Evolutionary conservation across 92 coral and sea anemone genomes (phyloP).

Genomic region (Epizoanthus illoricatus): DNA sequence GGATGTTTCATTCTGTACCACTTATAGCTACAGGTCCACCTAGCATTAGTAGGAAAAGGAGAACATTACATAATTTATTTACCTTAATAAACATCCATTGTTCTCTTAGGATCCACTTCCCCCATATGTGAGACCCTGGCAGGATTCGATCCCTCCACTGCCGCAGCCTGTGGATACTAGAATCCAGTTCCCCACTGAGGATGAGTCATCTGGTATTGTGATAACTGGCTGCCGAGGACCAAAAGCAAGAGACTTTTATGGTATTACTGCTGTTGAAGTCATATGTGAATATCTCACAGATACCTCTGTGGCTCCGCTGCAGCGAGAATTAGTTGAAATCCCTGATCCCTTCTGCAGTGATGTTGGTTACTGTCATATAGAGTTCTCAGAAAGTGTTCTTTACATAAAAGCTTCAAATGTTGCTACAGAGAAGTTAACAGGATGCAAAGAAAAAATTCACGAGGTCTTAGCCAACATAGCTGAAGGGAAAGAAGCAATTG

Average conservation of each 20-base stretch:
- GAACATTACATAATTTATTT: too few species aligned
- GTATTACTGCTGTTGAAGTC: conserved; percentile 66
- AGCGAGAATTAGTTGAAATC: conserved; percentile 83
- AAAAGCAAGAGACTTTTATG: conserved; percentile 63
- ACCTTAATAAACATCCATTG: too few species aligned
- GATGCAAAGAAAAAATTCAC: conserved; percentile 70
- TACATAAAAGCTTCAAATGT: conserved; percentile 84
- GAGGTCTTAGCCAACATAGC: conserved; percentile 72
- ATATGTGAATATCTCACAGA: conserved; percentile 88
- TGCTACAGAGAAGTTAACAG: conserved; percentile 71
- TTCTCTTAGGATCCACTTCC: conserved; percentile 63
- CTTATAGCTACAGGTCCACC: too few species aligned
- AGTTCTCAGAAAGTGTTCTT: conserved; percentile 73
- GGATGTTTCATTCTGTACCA: too few species aligned
- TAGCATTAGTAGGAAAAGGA: too few species aligned
- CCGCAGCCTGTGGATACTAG: conserved; percentile 46
- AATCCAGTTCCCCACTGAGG: conserved; percentile 90
- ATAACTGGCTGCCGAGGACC: conserved; percentile 91
- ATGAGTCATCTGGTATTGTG: conserved; percentile 86
- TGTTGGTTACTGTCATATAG: conserved; percentile 67
- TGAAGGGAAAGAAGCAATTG: conserved; percentile 64
- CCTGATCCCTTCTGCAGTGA: conserved; percentile 93
- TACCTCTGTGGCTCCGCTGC: conserved; percentile 92
- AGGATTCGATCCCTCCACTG: conserved; percentile 76
- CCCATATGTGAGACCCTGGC: conserved; percentile 90